These are phyloP conservation scores for Leptinotarsa haldemani DNA, from an alignment of 2,888 invertebrate species.

Conservation along the genomic window DNA sequence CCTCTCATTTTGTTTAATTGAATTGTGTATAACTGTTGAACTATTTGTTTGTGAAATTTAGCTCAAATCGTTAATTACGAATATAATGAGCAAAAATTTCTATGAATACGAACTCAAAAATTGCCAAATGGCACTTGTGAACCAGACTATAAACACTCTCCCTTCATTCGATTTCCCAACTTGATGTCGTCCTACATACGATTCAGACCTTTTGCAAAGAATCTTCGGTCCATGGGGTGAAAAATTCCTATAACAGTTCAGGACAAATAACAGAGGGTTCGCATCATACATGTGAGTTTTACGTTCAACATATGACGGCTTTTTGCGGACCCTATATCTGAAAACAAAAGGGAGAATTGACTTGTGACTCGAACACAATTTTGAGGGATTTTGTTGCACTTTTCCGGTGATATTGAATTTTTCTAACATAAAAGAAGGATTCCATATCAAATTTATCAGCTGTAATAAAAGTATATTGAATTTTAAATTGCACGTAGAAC, in stretches of 20 bases:
- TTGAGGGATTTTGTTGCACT: conserved; percentile 40
- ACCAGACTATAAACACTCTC: no score
- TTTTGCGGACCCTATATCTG: conserved; percentile 39
- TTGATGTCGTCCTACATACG: not conserved
- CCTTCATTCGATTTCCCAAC: conserved; percentile 15
- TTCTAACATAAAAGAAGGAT: conserved; percentile 37
- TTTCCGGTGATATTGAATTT: conserved; percentile 44
- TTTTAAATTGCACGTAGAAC: conserved; percentile 46
- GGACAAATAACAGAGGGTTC: conserved; percentile 31
- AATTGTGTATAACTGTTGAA: no score
- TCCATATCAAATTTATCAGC: conserved; percentile 44
- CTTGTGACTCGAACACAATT: conserved; percentile 36
- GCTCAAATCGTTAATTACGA: no score
- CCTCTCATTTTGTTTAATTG: no score
- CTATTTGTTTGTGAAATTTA: no score
- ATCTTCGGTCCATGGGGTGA: conserved; percentile 30
- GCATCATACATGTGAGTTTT: conserved; percentile 34
- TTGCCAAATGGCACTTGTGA: no score
- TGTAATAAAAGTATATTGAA: conserved; percentile 47
- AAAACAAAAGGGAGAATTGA: conserved; percentile 41
- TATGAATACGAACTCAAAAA: no score
- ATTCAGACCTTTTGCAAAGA: conserved; percentile 12
- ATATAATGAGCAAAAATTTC: no score
- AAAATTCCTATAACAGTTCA: conserved; percentile 25
- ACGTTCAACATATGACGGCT: conserved; percentile 39